A percentile compares a stretch with the other conserved stretches of the same genome.
phyloP scores from a whole-genome alignment of 2,113 vertebrate species.

The Quiscalus mexicanus region DNA sequence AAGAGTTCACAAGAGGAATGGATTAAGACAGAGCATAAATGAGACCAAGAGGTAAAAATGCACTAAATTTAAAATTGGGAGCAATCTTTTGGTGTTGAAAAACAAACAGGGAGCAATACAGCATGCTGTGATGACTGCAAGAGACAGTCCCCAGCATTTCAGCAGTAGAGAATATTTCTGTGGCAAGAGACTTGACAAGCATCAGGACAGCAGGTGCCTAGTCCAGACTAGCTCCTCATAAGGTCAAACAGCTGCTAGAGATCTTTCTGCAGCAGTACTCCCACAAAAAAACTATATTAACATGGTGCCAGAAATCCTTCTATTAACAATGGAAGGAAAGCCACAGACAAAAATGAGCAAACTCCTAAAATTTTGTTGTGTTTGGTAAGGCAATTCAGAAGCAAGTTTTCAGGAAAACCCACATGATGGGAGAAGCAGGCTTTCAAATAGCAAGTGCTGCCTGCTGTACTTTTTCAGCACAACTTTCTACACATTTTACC shows the following conservation, averaged over 20 bases:
- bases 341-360: background rate
- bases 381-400: background rate
- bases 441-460: background rate
- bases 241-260: background rate
- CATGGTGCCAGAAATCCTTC: background rate
- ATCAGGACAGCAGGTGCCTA: background rate
- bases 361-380: background rate
- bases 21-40: background rate
- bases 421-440: background rate
- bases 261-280: background rate
- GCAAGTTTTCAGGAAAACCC: background rate
- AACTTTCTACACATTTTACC: background rate
- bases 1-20: background rate
- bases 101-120: background rate
- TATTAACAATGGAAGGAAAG: background rate
- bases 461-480: background rate
- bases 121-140: fast-evolving
- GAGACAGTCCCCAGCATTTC: background rate
- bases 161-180: background rate
- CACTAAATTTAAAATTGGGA: background rate
- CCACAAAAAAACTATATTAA: background rate
- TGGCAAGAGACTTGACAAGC: background rate
- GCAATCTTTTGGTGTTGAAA: background rate
- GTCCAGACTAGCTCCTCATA: fast-evolving
- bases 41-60: background rate